Evolutionary conservation across 2,888 invertebrate species (phyloP), one percentile per base, ranked within the genome.

Genomic region (Stenchaetothrips biformis): DNA sequence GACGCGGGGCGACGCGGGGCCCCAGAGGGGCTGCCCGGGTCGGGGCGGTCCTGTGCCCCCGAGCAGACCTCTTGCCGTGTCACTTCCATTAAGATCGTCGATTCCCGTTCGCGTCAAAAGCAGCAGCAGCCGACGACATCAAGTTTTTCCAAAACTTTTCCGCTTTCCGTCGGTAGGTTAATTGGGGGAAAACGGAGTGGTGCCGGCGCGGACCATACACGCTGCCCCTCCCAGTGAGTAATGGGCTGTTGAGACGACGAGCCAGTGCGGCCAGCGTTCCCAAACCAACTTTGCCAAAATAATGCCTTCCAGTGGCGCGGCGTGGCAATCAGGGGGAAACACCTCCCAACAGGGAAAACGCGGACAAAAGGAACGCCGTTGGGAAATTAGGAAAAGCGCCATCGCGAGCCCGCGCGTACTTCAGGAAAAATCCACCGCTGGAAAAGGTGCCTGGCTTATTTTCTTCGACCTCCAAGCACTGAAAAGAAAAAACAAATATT

Each of bases 31-130:
- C 8, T 18, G 16, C 53, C 16, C 53, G 53, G 37, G 37, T 37
- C 2, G 37, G 53, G 53, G 53, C 53, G n/a, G 53, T 18, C 11
- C 53, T 18, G 53, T 7, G 53, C 53, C 8, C 18, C 53, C 4
- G 53, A 0, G 59, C 2, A 21, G 67, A 8, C 25, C 67, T 25
- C 67, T 74, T 74, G 21, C 67, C 67, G 67, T 25, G 67, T 74
- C 67, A 25, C 25, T 74, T 74, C 67, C 25, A 74, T 74, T 74
- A 74, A 74, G 25, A 74, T 25, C 21, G 67, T 74, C 67, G 21
- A 25, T 74, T 11, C 67, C 37, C 21, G 21, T 11, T 74, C 21
- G 67, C 8, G 67, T 21, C 67, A 74, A 25, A 74, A 25, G 67
- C 25, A 9, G 67, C 7, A 11, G 16, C 16, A 13, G 16, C 7